Evolutionary conservation across 2,888 invertebrate genomes (phyloP), one percentile per base, ranked within the genome.

Genomic region (Oligia strigilis): DNA sequence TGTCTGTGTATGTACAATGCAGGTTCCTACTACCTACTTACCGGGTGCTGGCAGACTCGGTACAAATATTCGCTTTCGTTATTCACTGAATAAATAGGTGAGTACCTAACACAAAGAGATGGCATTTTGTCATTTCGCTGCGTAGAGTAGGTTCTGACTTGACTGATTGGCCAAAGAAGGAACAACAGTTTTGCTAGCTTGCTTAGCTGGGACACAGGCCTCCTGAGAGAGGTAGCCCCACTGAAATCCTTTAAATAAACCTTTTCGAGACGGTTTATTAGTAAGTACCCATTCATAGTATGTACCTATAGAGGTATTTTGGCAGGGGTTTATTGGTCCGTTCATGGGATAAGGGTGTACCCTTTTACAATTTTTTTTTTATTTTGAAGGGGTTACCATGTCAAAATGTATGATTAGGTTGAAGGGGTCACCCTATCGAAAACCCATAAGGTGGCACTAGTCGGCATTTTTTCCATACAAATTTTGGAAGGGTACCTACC

Each of bases 51-150:
- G 43, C 23, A 67, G 71, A 81, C 81, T 60, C 13, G 14, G 60
- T 58, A 82, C 82, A 71, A 82, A 82, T 82, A 82, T 78, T 82
- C 40, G 55, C 55, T 81, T 72, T 75, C 13, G 36, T 75, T 83
- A 77, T 60, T 83, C 75, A 83, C 69, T 72, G 62, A 69, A 83
- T 77, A 83, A 81, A 77, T 67, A 83, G 13, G 8, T 71, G 58
- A 23, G 9, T 70, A 49, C 29, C 29, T 29, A 29, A n/a, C 9
- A 49, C 23, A 75, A 70, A 49, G 40, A 70, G 43, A 43, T 72
- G 29, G 2, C 19, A 36, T 72, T 65, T 78, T 72, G 49, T 19
- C 23, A 55, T 65, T 29, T 58, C 3, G 8, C 29, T 70, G 43
- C 29, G n/a, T 29, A 60, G 23, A 14, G 43, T 52, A 73, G 36